Evolutionary conservation across 2,797 vertebrate genomes (phyloP).

Genomic region (Myoxocephalus aenaeus): DNA sequence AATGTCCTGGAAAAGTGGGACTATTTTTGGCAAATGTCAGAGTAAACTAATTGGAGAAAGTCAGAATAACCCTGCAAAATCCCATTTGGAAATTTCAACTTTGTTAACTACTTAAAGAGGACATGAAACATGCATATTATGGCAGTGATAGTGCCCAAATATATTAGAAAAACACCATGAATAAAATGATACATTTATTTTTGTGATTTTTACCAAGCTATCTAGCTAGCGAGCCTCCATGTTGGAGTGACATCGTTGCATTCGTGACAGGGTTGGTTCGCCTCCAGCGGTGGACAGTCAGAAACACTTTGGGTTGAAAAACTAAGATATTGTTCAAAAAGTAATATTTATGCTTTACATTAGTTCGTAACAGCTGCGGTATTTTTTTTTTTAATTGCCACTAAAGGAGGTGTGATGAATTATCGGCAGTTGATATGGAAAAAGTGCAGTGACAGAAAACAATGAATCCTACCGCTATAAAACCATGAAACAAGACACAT

Average conservation of each 20-base stretch:
- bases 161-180: not conserved
- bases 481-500: not conserved
- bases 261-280: not conserved
- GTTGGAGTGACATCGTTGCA: not conserved
- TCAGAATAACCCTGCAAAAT: not conserved
- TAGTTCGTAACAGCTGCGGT: not conserved
- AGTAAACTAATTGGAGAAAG: not conserved
- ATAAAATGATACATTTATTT: not conserved
- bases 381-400: not conserved
- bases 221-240: not conserved
- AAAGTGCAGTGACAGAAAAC: not conserved
- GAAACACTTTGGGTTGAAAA: too few species aligned
- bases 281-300: not conserved
- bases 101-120: slow-evolving; percentile 5
- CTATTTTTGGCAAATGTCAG: slow-evolving; percentile 3
- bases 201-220: not conserved
- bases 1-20: slow-evolving; percentile 26
- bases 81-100: not conserved
- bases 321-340: too few species aligned
- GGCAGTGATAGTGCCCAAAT: not conserved
- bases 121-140: not conserved
- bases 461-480: not conserved
- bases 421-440: not conserved
- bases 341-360: not conserved
- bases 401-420: not conserved